Conservation (phyloP, 2,113 vertebrate species). For the Chiloscyllium plagiosum region DNA sequence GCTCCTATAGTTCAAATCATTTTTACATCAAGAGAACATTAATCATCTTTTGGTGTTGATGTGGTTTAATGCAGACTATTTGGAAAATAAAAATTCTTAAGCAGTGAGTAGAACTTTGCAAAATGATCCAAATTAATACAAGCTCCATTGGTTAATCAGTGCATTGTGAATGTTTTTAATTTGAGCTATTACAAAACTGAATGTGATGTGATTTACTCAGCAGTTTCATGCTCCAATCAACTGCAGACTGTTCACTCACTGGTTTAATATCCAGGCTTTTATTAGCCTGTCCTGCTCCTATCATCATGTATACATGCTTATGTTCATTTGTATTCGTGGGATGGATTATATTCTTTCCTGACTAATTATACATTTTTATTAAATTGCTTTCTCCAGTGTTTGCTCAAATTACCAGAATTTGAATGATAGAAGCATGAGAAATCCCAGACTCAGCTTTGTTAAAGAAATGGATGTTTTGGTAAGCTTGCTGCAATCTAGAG, state of each 20-base stretch:
- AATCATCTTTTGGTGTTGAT: background rate
- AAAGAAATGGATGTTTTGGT: background rate
- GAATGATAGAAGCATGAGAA: background rate
- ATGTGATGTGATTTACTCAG: background rate
- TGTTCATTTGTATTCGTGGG: background rate
- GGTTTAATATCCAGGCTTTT: background rate
- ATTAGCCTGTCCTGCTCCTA: background rate
- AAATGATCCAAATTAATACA: background rate
- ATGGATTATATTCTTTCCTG: background rate
- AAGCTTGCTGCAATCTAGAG: background rate
- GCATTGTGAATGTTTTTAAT: background rate
- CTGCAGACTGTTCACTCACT: background rate
- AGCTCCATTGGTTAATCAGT: background rate
- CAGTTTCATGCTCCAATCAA: background rate
- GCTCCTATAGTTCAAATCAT: constrained; percentile 16
- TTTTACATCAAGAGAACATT: background rate
- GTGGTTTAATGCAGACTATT: background rate
- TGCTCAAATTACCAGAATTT: background rate
- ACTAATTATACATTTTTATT: background rate
- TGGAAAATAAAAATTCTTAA: background rate
- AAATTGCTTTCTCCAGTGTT: background rate
- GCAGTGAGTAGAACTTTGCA: background rate
- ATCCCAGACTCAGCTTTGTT: background rate
- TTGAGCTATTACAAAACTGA: background rate
- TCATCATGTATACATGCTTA: background rate